Conservation (phyloP, 2,888 invertebrate genomes). For the Lasioglossum calceatum region DNA sequence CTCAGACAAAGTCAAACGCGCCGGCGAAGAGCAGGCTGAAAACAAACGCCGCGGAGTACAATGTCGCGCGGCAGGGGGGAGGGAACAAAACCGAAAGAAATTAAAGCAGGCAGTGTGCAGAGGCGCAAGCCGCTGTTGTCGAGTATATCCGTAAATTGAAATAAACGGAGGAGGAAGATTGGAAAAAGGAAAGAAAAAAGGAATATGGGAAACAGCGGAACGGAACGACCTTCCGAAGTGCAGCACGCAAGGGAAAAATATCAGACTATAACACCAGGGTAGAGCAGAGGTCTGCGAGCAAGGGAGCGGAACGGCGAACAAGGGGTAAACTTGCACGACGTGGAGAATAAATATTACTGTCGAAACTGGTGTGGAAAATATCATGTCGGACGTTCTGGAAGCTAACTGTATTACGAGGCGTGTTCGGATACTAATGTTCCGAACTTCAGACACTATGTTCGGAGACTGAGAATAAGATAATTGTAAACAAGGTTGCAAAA, state of each 20-base stretch:
- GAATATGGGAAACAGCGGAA: not conserved
- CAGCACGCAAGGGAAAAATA: conserved; percentile 18
- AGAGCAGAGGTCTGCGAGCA: not conserved
- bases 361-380: not conserved
- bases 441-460: not conserved
- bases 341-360: not conserved
- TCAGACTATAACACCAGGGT: not conserved
- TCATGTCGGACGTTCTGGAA: not conserved
- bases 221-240: conserved; percentile 17
- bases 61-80: not conserved
- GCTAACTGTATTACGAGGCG: not conserved
- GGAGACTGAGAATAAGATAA: not conserved
- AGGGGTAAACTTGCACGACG: not conserved
- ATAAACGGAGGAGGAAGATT: not conserved
- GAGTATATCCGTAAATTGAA: conserved; percentile 4
- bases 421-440: not conserved
- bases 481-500: not conserved
- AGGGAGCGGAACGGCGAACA: not conserved
- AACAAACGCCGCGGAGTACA: not conserved
- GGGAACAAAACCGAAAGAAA: not conserved
- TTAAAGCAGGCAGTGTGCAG: not conserved
- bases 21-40: not conserved
- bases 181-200: not conserved
- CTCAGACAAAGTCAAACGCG: not conserved
- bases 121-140: not conserved